Conservation (phyloP, 2,888 invertebrate genomes). For the Marronus borbonicus region DNA sequence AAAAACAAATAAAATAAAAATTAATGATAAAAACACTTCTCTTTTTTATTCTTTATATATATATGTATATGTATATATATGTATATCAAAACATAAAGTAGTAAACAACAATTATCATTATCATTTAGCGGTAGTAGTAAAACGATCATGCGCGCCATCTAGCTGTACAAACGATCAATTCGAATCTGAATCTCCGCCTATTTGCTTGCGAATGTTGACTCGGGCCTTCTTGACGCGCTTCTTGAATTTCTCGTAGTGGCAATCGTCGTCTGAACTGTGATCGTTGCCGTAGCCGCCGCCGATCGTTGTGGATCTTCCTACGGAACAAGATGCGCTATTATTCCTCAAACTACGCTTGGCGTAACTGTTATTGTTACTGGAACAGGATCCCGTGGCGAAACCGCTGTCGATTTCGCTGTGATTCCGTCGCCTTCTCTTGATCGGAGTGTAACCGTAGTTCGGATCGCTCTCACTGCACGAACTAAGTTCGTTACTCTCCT, state of each 20-base stretch:
- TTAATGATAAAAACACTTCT: slow-evolving; percentile 36
- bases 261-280: slow-evolving; percentile 69
- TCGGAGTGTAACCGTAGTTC: slow-evolving; percentile 64
- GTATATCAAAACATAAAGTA: slow-evolving; percentile 47
- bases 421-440: slow-evolving; percentile 63
- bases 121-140: slow-evolving; percentile 27
- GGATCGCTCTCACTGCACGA: slow-evolving; percentile 65
- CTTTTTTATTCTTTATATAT: slow-evolving; percentile 40
- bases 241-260: slow-evolving; percentile 72
- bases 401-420: slow-evolving; percentile 66
- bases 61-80: slow-evolving; percentile 41
- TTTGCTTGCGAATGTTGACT: slow-evolving; percentile 77
- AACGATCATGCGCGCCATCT: slow-evolving; percentile 1
- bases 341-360: slow-evolving; percentile 57
- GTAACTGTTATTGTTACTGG: slow-evolving; percentile 59
- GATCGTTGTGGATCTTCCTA: slow-evolving; percentile 52
- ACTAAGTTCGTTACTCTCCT: slow-evolving; percentile 48
- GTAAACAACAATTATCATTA: slow-evolving; percentile 43
- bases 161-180: slow-evolving; percentile 44
- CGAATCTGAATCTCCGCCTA: slow-evolving; percentile 78
- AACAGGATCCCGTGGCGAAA: slow-evolving; percentile 65
- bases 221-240: slow-evolving; percentile 77
- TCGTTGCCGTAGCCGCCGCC: slow-evolving; percentile 54
- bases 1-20: background rate
- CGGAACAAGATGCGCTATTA: slow-evolving; percentile 60